Base-by-base conservation (phyloP, 2,888 invertebrate species). In the Mylabris sibirica region DNA sequence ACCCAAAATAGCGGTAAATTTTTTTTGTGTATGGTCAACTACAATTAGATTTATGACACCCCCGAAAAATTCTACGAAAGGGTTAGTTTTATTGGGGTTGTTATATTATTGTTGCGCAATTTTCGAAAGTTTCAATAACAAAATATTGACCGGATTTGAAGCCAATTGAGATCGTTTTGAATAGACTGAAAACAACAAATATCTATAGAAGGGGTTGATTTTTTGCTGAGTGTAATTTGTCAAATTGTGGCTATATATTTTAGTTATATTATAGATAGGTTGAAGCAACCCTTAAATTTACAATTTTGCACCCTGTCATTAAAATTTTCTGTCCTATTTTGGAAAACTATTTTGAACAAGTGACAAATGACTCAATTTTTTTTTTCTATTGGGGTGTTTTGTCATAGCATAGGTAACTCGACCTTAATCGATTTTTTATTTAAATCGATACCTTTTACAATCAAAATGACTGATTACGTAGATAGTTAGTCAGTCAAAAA, bases 361-460 rank as follows among this genome's bases (percentile, higher is more conserved):
- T 44, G 49, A 49, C 49, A 49, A 49, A 49, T 49, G 49, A 49
- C 2, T n/a, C 8, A n/a, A 2, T 3, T 3, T 14, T 12, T 35
- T 11, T 30, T 9, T 35, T 35, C 8, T 35, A 35, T 35, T 35
- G 4, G 4, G 9, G 4, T 38, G 11, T n/a, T 6, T 17, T 0
- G 9, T 22, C 9, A 8, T n/a, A 1, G 5, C 38, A 38, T 38
- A 44, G n/a, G n/a, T 17, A 44, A 49, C 17, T 1, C 60, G 24
- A 30, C 72, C 65, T 75, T 80, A 80, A 80, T 80, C 77, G 78
- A 74, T 76, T 78, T 79, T 79, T 80, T 80, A 80, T 80, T 80
- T 74, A 76, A 78, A 78, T 77, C 64, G 59, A 30, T 5, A 38
- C 35, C 61, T 60, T 68, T 44, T 65, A 59, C 68, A 67, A 63